Evolutionary conservation across 2,888 invertebrate species (phyloP).

Genomic region (Drosophila robusta): DNA sequence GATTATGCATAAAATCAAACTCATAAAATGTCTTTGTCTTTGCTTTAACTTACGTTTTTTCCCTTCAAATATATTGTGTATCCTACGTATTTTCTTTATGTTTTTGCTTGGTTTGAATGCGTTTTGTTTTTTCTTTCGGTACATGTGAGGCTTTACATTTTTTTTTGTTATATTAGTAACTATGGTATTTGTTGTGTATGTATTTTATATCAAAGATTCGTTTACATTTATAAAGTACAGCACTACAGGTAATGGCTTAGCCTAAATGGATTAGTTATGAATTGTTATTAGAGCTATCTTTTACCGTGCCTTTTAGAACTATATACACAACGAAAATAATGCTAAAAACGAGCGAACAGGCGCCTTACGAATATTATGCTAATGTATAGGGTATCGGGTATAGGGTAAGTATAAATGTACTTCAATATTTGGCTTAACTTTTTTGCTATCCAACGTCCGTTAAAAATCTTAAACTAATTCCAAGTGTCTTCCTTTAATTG

Average conservation of each 20-base stretch:
- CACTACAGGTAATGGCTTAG: conserved; percentile 59
- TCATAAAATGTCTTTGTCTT: conserved; percentile 32
- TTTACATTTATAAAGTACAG: conserved; percentile 46
- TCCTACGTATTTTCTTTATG: conserved; percentile 17
- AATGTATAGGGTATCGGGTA: conserved; percentile 21
- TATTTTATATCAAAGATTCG: conserved; percentile 30
- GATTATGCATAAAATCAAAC: conserved; percentile 46
- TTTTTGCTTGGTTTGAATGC: conserved; percentile 36
- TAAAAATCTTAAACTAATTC: conserved; percentile 55
- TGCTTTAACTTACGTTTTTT: conserved; percentile 13
- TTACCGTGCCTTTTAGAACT: conserved; percentile 71
- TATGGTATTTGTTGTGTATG: conserved; percentile 42
- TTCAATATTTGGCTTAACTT: conserved; percentile 71
- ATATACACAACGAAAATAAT: conserved; percentile 46
- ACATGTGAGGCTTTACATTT: conserved; percentile 37
- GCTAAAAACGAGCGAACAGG: conserved; percentile 24
- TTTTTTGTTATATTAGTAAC: conserved; percentile 40
- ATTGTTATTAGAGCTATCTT: conserved; percentile 64
- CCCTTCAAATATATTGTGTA: conserved; percentile 7
- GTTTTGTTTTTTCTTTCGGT: conserved; percentile 26
- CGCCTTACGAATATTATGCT: conserved; percentile 41
- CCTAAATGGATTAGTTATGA: conserved; percentile 56
- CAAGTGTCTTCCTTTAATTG: conserved; percentile 48
- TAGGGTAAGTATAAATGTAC: conserved; percentile 31
- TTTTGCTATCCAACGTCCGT: conserved; percentile 51